Evolutionary conservation across 1,140 invertebrate species (phyloP).

Genomic region (Heliconius melpomene): DNA sequence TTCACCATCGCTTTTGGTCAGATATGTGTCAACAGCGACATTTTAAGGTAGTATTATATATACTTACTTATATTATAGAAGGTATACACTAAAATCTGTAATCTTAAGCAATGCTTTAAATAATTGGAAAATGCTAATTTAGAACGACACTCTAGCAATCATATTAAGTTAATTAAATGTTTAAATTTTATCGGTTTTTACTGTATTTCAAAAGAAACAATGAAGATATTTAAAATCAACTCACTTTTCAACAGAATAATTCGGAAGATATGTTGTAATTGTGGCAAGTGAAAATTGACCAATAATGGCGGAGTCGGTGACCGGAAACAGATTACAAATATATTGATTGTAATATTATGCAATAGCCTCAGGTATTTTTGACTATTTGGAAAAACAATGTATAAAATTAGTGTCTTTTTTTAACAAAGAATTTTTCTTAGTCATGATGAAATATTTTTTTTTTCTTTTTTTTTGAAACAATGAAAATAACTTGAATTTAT

Average conservation of each 20-base stretch:
- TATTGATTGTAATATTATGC: slow-evolving; percentile 48
- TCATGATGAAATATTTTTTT: too few species aligned
- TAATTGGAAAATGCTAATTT: not conserved
- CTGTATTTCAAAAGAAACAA: not conserved
- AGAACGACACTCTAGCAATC: not conserved
- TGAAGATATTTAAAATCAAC: not conserved
- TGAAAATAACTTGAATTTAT: too few species aligned
- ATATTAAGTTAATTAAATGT: not conserved
- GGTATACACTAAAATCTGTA: not conserved
- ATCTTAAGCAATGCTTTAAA: not conserved
- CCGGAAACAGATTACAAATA: slow-evolving; percentile 53
- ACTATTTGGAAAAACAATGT: slow-evolving; percentile 1
- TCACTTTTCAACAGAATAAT: slow-evolving; percentile 49
- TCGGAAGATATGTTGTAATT: slow-evolving; percentile 52
- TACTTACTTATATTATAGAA: too few species aligned
- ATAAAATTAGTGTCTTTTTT: too few species aligned
- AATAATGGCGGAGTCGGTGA: slow-evolving; percentile 42
- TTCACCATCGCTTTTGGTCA: too few species aligned
- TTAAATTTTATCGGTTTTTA: not conserved
- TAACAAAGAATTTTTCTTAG: not conserved
- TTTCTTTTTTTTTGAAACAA: too few species aligned
- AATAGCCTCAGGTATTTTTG: slow-evolving; percentile 40
- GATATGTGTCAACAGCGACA: too few species aligned
- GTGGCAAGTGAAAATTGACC: slow-evolving; percentile 49
- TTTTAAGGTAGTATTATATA: too few species aligned